Base-by-base conservation (phyloP, 2,797 vertebrate genomes). In the Paramormyrops hopkinsi region DNA sequence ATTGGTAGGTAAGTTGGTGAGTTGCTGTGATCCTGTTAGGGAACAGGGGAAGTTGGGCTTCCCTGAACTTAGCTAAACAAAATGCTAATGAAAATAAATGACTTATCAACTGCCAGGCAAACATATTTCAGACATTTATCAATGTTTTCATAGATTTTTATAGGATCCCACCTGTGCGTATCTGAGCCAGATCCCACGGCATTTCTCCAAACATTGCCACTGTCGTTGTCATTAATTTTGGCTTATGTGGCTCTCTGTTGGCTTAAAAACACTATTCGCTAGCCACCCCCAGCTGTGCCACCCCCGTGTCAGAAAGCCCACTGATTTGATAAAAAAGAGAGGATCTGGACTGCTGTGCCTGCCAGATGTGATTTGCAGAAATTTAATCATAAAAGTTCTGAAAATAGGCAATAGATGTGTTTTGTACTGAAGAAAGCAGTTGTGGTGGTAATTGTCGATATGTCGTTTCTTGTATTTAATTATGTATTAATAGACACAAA, bases 121-220 rank as follows among this genome's bases (percentile, higher is more conserved):
- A 95, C 95, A 95, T 95, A 96, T 96, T 96, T 95, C 94, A 95
- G 93, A 95, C 96, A 96, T 96, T 96, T 94, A 96, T 96, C 95
- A 96, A 94, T 94, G 94, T 93, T 95, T 94, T 95, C 94, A 95
- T 95, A 95, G 96, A 96, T 96, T 95, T 95, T 93, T 93, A 95
- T 85, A 85, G 82, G 96, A 96, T 96, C 94, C 95, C 94, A 96
- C 90, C 93, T 92, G 92, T 92, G 93, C 90, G 83, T 73, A 89
- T 84, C 56, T 85, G 88, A 89, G 79, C 88, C 46, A 46, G 54
- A 85, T 89, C 89, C 89, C 89, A 46, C 62, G 6, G 83, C 65
- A 12, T 53, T 54, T 54, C 89, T 90, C 89, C 86, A 90, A 90
- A 90, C 86, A 37, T 88, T 88, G 50, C 76, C 44, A 56, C 89